A percentile compares a stretch with the other conserved stretches of the same genome.
These are phyloP conservation scores for Crotalus tigris DNA, from an alignment of 2,113 vertebrate genomes.

Conservation along the genomic window DNA sequence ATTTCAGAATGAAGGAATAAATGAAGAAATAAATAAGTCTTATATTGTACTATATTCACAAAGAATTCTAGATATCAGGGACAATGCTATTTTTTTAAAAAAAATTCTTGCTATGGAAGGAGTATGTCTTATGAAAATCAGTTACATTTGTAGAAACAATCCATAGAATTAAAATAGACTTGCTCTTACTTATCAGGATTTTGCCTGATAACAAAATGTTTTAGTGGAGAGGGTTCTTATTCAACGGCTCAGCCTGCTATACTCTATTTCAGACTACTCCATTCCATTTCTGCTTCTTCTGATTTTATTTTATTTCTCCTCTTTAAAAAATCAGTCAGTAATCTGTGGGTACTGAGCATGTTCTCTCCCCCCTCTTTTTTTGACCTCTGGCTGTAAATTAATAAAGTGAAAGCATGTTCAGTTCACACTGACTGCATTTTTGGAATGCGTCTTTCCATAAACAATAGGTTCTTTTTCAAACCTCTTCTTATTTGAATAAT, in stretches of 20 bases:
- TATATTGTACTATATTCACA: not conserved
- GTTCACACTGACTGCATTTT: not conserved
- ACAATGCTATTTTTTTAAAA: fast-evolving
- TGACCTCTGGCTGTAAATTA: not conserved
- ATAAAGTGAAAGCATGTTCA: not conserved
- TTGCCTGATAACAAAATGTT: not conserved
- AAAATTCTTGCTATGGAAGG: not conserved
- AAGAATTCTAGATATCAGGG: not conserved
- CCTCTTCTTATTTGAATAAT: not conserved
- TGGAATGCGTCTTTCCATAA: not conserved
- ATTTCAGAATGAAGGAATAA: slow-evolving; percentile 11
- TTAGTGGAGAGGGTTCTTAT: not conserved
- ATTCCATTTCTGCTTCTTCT: not conserved
- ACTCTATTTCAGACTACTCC: not conserved
- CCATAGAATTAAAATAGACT: not conserved
- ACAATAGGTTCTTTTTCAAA: not conserved
- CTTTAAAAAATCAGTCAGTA: not conserved
- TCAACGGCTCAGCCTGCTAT: not conserved
- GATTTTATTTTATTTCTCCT: not conserved
- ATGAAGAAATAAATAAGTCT: not conserved
- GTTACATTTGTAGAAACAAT: not conserved
- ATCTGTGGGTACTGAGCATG: not conserved
- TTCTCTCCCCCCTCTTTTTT: not conserved
- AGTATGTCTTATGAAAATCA: not conserved
- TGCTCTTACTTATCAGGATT: not conserved